A percentile compares a stretch with the other conserved stretches of the same genome.
phyloP scores from a whole-genome alignment of 1,140 invertebrate genomes.

The Zaprionus davidi region DNA sequence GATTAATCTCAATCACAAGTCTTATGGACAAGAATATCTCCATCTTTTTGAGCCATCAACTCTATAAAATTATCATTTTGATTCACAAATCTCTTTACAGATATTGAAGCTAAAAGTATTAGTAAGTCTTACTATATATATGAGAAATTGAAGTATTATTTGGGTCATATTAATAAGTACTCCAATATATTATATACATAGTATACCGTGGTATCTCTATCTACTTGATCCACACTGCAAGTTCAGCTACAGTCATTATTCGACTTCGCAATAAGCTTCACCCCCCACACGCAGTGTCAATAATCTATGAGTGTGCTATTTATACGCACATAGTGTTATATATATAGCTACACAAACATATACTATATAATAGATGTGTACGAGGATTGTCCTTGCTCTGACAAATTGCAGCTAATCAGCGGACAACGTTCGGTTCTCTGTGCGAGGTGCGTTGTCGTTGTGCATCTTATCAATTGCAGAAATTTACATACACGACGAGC shows the following conservation, averaged over 20 bases:
- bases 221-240: not conserved
- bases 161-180: too few species aligned
- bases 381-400: conserved; percentile 69
- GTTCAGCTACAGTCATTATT: not conserved
- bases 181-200: too few species aligned
- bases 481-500: conserved; percentile 53
- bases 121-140: too few species aligned
- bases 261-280: not conserved
- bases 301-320: conserved; percentile 8
- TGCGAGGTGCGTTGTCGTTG: conserved; percentile 46
- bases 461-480: conserved; percentile 75
- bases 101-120: too few species aligned
- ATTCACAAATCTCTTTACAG: too few species aligned
- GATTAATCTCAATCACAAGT: too few species aligned
- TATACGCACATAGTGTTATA: conserved; percentile 27
- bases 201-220: not conserved
- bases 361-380: conserved; percentile 21
- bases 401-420: conserved; percentile 75
- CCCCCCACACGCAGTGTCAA: conserved; percentile 1
- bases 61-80: too few species aligned
- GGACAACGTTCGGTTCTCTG: conserved; percentile 39
- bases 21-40: too few species aligned
- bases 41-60: too few species aligned
- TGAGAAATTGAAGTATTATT: too few species aligned
- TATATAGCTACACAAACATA: conserved; percentile 11